Evolutionary conservation across 2,888 invertebrate genomes (phyloP).

Genomic region (Athalia circularis): DNA sequence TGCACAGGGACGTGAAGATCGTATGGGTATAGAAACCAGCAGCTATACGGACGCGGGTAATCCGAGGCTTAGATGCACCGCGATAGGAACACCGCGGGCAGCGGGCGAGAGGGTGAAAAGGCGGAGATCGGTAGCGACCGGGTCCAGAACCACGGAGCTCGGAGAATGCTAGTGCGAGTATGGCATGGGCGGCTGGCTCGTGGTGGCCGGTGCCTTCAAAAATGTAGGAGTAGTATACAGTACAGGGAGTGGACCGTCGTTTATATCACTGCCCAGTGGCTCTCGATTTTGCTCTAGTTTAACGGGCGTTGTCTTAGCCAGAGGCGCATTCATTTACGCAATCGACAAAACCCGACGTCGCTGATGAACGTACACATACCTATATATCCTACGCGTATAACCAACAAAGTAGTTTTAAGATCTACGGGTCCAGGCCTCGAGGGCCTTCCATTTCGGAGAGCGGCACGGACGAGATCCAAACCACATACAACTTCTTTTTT

Average conservation of each 20-base stretch:
- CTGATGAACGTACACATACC: no score
- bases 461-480: neutral
- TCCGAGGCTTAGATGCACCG: constrained; percentile 67
- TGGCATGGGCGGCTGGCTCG: constrained; percentile 62
- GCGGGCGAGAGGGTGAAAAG: constrained; percentile 29
- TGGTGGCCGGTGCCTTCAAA: constrained; percentile 66
- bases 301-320: constrained; percentile 38
- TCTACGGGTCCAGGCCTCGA: constrained; percentile 16
- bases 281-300: constrained; percentile 51
- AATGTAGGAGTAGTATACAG: constrained; percentile 56
- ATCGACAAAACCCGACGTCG: constrained; percentile 32
- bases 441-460: constrained; percentile 13
- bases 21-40: constrained; percentile 51
- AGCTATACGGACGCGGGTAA: constrained; percentile 58
- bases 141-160: constrained; percentile 12
- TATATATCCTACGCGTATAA: no score
- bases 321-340: constrained; percentile 33
- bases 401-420: neutral
- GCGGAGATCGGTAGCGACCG: constrained; percentile 38
- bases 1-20: neutral
- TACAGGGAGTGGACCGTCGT: constrained; percentile 64
- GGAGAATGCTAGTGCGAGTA: constrained; percentile 65
- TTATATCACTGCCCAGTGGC: constrained; percentile 55
- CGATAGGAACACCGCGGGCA: constrained; percentile 38
- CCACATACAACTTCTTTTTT: no score